Conservation (phyloP, 1,140 invertebrate species). For the Calosoma granatense region DNA sequence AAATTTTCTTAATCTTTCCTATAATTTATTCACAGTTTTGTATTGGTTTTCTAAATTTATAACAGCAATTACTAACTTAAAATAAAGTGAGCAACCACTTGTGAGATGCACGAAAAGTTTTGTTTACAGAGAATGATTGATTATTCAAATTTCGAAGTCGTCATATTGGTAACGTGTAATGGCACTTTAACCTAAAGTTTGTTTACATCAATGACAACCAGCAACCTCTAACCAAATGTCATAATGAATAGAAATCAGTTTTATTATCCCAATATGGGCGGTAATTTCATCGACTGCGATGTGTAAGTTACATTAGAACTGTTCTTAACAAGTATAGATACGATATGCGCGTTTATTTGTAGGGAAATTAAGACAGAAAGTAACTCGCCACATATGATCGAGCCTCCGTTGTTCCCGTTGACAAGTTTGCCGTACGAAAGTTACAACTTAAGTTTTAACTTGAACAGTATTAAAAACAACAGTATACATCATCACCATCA, state of each 20-base stretch:
- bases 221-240: too few species aligned
- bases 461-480: background rate
- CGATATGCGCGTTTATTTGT: background rate
- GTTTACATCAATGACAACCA: background rate
- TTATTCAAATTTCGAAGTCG: too few species aligned
- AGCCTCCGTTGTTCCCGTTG: background rate
- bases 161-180: background rate
- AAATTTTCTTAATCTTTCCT: too few species aligned
- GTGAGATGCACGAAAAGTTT: too few species aligned
- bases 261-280: background rate
- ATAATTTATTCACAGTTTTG: too few species aligned
- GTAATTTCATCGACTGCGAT: conserved; percentile 1
- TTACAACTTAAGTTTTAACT: background rate
- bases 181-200: background rate
- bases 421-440: background rate
- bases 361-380: conserved; percentile 1
- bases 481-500: background rate
- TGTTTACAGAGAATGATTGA: background rate
- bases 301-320: background rate
- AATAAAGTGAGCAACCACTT: too few species aligned
- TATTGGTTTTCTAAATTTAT: too few species aligned
- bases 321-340: background rate
- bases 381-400: background rate
- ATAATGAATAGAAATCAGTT: conserved; percentile 1
- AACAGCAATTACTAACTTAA: too few species aligned